Evolutionary conservation across 1,140 invertebrate genomes (phyloP), one percentile per base, ranked within the genome.

Genomic region (Colletes latitarsis): DNA sequence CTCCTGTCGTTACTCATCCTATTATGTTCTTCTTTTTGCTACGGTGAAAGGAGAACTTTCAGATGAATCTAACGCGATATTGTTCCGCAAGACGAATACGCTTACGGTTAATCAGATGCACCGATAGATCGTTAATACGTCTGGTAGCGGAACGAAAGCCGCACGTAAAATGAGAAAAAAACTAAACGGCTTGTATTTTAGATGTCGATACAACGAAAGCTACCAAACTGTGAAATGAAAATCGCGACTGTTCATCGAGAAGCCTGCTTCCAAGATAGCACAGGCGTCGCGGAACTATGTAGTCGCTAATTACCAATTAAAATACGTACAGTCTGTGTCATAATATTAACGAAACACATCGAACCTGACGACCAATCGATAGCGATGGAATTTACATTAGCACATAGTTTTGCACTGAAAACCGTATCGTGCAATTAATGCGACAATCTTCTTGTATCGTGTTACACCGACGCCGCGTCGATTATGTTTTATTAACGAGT

Each of bases 21-120:
- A 85, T 85, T 87, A 88, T 85, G 75, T 63, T 57, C 57, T 14
- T 74, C 70, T 73, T 66, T 63, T 64, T 63, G 66, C 69, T 41
- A n/a, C 64, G 83, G 78, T 83, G 87, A 88, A 88, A 88, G 87
- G 85, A 85, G 68, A 85, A 82, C 72, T 57, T 43, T 17, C 21
- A n/a, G n/a, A 72, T 73, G 69, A 49, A 77, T 78, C 70, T 52
- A 62, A 57, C 49, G 52, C 57, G 68, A 82, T 82, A 82, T 63
- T 66, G 69, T 82, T 66, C 19, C 15, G 39, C 19, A 62, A 66
- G 63, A 68, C 67, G n/a, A 46, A 70, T 67, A 68, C 46, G 39
- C 6, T 84, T 57, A 43, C 39, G 17, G 30, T 3, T 41, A 46
- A 76, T n/a, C 30, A 68, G 74, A 76, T 57, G 55, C n/a, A 21